Evolutionary conservation across 2,888 invertebrate species (phyloP), one percentile per base, ranked within the genome.

Genomic region (Chironomus riparius): DNA sequence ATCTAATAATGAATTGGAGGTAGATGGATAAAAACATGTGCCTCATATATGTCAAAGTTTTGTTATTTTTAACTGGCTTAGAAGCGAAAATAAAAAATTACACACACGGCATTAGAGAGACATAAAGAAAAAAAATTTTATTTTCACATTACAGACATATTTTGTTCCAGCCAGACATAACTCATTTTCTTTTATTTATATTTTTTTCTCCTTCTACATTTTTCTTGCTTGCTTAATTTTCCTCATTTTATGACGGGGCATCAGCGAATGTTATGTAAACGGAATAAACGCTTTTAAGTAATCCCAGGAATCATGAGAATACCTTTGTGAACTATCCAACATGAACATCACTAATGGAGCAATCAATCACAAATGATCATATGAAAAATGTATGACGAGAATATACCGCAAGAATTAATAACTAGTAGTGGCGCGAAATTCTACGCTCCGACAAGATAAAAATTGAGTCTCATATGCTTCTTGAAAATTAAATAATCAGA

Each of bases 31-130:
- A 65, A 24, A 74, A 74, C 74, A 74, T 62, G 62, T 74, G 74
- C 74, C 38, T 68, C 47, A 62, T 62, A 21, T 18, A 28, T 74
- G 74, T 74, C 65, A 68, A 21, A 74, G 74, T 68, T 74, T 74
- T 74, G 74, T 74, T 74, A 74, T 74, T 74, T 74, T 74, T 74
- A 74, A 74, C 74, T 65, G 22, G 15, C 62, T 61, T 48, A 71
- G 65, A 65, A 50, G 22, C 10, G 10, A 38, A 38, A 38, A 10
- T 10, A 38, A 38, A 38, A 38, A 38, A 6, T 24, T 13, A 68
- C 68, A 74, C 47, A 74, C 68, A 74, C 24, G 15, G 47, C 65
- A 68, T 62, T 74, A 74, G 56, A 56, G 56, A 56, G 56, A 56
- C 56, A 56, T 18, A 15, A 18, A 56, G 56, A 56, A 56, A 56